phyloP scores from a whole-genome alignment of 2,888 invertebrate species.

The Zygaena filipendulae region DNA sequence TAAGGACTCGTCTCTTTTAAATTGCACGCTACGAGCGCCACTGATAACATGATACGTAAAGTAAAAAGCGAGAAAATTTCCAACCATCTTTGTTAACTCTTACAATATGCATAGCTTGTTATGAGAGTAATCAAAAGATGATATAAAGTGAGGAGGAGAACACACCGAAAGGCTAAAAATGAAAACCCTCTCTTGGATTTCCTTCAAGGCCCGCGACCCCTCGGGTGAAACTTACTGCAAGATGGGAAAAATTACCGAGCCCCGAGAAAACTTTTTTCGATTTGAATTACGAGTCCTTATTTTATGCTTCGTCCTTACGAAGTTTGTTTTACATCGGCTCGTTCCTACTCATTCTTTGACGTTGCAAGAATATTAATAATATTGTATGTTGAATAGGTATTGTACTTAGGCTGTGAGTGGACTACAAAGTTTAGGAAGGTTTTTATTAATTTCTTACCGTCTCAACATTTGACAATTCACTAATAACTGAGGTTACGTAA shows the following conservation, averaged over 20 bases:
- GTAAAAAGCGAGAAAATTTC: slow-evolving; percentile 47
- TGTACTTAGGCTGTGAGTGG: too few relatives aligned
- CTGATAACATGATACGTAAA: slow-evolving; percentile 38
- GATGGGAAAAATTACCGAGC: slow-evolving; percentile 65
- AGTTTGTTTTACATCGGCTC: slow-evolving; percentile 55
- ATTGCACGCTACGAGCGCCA: too few relatives aligned
- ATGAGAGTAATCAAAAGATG: slow-evolving; percentile 68
- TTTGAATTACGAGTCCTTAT: slow-evolving; percentile 69
- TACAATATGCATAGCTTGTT: slow-evolving; percentile 68
- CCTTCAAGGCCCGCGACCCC: slow-evolving; percentile 51
- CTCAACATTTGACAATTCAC: too few relatives aligned
- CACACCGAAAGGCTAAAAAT: slow-evolving; percentile 66
- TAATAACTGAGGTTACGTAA: too few relatives aligned
- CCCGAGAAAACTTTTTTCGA: slow-evolving; percentile 62
- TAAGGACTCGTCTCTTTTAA: too few relatives aligned
- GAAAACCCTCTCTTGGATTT: slow-evolving; percentile 64
- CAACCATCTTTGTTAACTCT: slow-evolving; percentile 52
- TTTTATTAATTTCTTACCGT: slow-evolving; percentile 6
- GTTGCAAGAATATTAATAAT: slow-evolving; percentile 44
- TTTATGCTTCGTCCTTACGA: slow-evolving; percentile 53
- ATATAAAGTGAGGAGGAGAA: slow-evolving; percentile 64
- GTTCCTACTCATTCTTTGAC: slow-evolving; percentile 43
- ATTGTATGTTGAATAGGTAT: slow-evolving; percentile 31
- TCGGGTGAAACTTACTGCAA: slow-evolving; percentile 57
- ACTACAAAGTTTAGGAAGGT: too few relatives aligned